Evolutionary conservation across 2,888 invertebrate species (phyloP), one percentile per base, ranked within the genome.

Genomic region (Apamea monoglypha): DNA sequence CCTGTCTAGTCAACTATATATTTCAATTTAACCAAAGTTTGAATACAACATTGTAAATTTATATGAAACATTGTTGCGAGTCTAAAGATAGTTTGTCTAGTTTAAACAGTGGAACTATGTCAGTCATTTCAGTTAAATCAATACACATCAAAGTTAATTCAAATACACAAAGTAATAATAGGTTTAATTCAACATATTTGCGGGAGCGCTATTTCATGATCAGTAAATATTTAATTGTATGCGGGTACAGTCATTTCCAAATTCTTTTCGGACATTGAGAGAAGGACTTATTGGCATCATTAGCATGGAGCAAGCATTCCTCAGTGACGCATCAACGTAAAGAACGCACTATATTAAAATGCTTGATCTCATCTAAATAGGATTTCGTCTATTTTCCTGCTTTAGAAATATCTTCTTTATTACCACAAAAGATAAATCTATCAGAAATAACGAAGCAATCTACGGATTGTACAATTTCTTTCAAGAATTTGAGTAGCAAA

Each of bases 291-390:
- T 94, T 92, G 90, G 89, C 89, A 92, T 95, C 95, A 95, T 96
- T 95, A 95, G 92, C 91, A 92, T 91, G 93, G 90, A 93, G 92
- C 91, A 92, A 91, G 91, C 93, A 96, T 95, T 95, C 95, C 92
- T 85, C 78, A 80, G 90, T 90, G 91, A 92, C 93, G 91, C 90
- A 87, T 87, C 88, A 83, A 80, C 88, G 90, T 87, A 90, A 93
- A 92, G 92, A 93, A 91, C 89, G 88, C 88, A 86, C 88, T 89
- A 92, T 93, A 94, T 95, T 94, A 92, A 92, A 93, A 92, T 90
- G 84, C 89, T 89, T 87, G 68, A 75, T 85, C 83, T 74, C 68
- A 76, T 82, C 56, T 82, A 63, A 50, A 78, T 64, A 75, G 66
- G n/a, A 85, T 74, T 82, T 68, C 36, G 21, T 36, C 40, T 59